Evolutionary conservation across 1,140 invertebrate species (phyloP), one percentile per base, ranked within the genome.

Genomic region (Globodera ellingtonae): DNA sequence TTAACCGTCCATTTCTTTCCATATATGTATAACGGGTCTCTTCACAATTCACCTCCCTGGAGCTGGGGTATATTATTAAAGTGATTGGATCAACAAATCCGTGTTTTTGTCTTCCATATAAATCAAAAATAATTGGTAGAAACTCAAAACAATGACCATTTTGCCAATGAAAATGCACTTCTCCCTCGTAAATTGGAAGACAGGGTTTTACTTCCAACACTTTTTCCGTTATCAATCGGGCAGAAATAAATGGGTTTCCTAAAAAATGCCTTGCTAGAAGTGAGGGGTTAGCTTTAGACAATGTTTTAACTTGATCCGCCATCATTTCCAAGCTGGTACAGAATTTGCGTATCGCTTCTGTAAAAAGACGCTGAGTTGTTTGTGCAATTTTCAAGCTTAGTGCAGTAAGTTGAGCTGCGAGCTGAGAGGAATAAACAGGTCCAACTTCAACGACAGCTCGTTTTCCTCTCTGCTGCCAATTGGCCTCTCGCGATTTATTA

Each of bases 81-180:
- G 67, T 70, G 9, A 15, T 35, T 9, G 67, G 24, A 18, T 70
- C 67, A 10, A 70, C 24, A 59, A 75, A 75, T 18, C 73, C 73
- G 10, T 75, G 73, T 15, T 59, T 48, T 52, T 48, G 46, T 9
- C 18, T 13, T 5, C 47, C 48, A 35, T 75, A 65, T 10, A 75
- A 52, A 24, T 75, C 13, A 10, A 75, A 75, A 1, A 24, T 62
- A 18, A 75, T 24, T 13, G 73, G 73, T 0, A 75, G 52, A 18
- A 15, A 18, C 46, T 75, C 52, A 59, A 75, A 75, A 75, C 73
- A 75, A 24, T 62, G 52, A 13, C 52, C 52, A 15, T 75, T 46
- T 75, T 24, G 46, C 73, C 73, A 75, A 44, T 75, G 10, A 59
- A 75, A 75, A 24, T 75, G 48, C 8, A 75, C 62, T 7, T 66